Base-by-base conservation (phyloP, 2,888 invertebrate genomes). In the Metellina segmentata region DNA sequence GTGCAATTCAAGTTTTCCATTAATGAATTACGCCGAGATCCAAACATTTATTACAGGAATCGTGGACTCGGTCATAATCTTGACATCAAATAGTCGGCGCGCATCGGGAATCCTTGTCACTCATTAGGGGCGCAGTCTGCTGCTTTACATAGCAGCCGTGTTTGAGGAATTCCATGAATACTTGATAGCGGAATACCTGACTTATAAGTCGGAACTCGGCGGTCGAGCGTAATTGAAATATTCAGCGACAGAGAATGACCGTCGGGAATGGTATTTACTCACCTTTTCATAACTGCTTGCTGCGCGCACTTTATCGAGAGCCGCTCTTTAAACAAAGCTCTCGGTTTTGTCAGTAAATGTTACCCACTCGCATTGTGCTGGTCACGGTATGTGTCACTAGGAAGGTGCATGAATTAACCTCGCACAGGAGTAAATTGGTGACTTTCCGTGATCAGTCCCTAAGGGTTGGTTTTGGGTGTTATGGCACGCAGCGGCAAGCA, bases 151-250 rank as follows among this genome's bases (percentile, higher is more conserved):
- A 49, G 70, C 77, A 0, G 20, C 51, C 52, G 49, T 72, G 74
- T 83, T 83, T 83, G 83, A 74, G 11, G 83, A 74, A 83, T 74
- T 53, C 83, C 74, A 83, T 83, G 83, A 83, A 83, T 83, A 83
- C 52, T 83, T 83, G 72, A 83, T 75, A 49, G 70, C 71, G 61
- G 48, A 81, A 81, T 82, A 71, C 82, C 71, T 70, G 82, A 82
- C 49, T 81, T 48, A 81, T 69, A 52, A 48, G 20, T 34, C 20
- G 53, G 61, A 69, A 81, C 69, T 61, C 70, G 70, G 82, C 49
- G 71, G 71, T 70, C 11, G 71, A 9, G 71, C 82, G 20, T 82
- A 82, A 82, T 82, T 82, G 82, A 82, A 82, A 82, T 82, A 82
- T 82, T 71, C 82, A 51, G 49, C 70, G 34, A 71, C 16, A 20